Base-by-base conservation (phyloP, 2,797 vertebrate genomes). In the Brotogeris chrysoptera region DNA sequence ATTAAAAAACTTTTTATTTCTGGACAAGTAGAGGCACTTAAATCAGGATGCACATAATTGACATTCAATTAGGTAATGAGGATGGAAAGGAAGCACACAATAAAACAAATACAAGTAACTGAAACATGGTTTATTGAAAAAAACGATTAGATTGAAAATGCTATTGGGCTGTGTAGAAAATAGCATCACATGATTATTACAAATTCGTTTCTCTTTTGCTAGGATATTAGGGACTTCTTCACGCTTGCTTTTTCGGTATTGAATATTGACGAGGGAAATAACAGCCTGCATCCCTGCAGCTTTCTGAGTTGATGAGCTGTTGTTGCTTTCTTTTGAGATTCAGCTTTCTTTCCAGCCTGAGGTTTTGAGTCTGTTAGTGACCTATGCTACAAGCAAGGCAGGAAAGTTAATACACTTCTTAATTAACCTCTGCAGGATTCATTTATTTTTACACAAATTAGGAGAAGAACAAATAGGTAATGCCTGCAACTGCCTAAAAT, bases 361-460 rank as follows among this genome's bases (percentile, higher is more conserved):
- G 64, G n/a, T 52, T 93, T 91, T 39, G 73, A 73, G 38, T 43
- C 64, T 70, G 41, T 12, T 39, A 94, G 70, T 84, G 82, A 93
- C 83, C 85, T 86, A 60, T 53, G 80, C 70, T 68, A 91, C n/a
- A 41, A 68, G 47, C 27, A 80, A 95, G 87, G 38, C 36, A 86
- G 41, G 55, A 43, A 88, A 95, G 73, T 70, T 79, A 94, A 90
- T 49, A 70, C 11, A 44, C 63, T 57, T 92, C 71, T 85, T 96
- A 93, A 94, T 96, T 93, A 96, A 84, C 49, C 74, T 92, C 77
- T 21, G 27, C 61, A 93, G 73, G 85, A 90, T 94, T 86, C 17
- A 79, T 73, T 86, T 91, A 23, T 84, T 78, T 70, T 90, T 47
- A 90, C 60, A 71, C 38, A 94, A 73, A 88, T 84, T 28, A 65